These are phyloP conservation scores for Boulengeromyrus knoepffleri DNA, from an alignment of 2,113 vertebrate species.

Conservation along the genomic window DNA sequence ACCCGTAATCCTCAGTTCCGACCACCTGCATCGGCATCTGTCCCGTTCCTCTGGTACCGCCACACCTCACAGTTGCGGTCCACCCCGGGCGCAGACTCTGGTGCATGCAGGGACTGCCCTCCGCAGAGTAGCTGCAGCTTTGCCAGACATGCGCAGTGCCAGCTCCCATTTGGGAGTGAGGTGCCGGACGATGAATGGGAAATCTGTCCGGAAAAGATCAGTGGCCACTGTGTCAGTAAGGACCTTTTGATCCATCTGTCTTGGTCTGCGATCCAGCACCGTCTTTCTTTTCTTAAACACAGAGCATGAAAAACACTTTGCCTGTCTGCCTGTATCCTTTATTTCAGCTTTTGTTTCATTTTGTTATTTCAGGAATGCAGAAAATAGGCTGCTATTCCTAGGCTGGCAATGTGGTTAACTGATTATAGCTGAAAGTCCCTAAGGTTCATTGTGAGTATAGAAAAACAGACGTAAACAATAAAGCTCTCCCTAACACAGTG, in stretches of 20 bases:
- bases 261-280: too few relatives aligned
- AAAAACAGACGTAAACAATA: neutral
- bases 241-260: slow-evolving; percentile 1
- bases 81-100: neutral
- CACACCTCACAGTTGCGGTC: neutral
- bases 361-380: neutral
- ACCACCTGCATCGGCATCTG: neutral
- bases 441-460: neutral
- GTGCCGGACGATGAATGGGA: neutral
- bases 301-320: neutral
- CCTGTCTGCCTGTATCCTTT: neutral
- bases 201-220: neutral
- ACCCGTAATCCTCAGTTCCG: neutral
- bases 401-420: neutral
- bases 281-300: neutral
- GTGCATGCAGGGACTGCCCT: neutral
- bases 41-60: neutral
- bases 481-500: neutral
- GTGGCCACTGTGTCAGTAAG: neutral
- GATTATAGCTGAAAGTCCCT: neutral
- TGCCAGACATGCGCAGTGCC: slow-evolving; percentile 2
- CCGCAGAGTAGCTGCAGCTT: neutral
- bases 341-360: neutral
- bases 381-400: neutral
- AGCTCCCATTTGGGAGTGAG: neutral